Evolutionary conservation across 2,797 vertebrate species (phyloP).

Genomic region (Sebastes itinus): DNA sequence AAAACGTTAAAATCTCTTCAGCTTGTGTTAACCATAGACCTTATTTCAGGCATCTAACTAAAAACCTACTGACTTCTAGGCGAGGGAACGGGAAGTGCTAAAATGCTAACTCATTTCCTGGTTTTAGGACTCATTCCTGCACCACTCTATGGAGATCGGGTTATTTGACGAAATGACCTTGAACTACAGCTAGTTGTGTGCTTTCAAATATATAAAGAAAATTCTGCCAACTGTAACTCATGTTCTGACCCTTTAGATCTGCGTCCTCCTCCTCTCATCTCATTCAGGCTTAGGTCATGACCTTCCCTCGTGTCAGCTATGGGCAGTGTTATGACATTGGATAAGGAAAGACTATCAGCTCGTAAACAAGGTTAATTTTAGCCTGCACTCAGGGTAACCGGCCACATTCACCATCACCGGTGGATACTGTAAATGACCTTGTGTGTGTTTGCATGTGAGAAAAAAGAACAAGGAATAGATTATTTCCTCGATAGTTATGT

Average conservation of each 20-base stretch:
- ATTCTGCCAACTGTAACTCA: background rate
- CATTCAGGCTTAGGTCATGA: conserved; percentile 30
- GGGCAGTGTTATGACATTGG: conserved; percentile 69
- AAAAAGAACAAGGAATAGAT: conserved; percentile 15
- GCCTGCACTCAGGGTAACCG: conserved; percentile 51
- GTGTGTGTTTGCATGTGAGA: background rate
- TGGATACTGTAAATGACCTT: conserved; percentile 21
- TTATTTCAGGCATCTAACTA: too few relatives aligned
- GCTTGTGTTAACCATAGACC: too few relatives aligned
- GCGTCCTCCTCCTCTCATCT: background rate
- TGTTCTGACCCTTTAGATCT: background rate
- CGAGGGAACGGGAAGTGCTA: too few relatives aligned
- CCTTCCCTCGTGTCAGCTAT: conserved; percentile 33
- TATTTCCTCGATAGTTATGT: conserved; percentile 17
- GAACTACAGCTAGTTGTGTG: background rate
- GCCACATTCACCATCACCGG: conserved; percentile 34
- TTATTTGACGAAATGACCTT: background rate
- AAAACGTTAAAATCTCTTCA: too few relatives aligned
- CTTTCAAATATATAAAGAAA: background rate
- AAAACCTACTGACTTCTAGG: too few relatives aligned
- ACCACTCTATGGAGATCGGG: background rate
- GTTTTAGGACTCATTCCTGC: too few relatives aligned
- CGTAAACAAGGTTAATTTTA: conserved; percentile 77
- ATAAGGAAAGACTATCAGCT: conserved; percentile 66
- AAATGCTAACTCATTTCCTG: too few relatives aligned